These are phyloP conservation scores for Oceanodroma tethys DNA, from an alignment of 2,113 vertebrate genomes.

Conservation along the genomic window DNA sequence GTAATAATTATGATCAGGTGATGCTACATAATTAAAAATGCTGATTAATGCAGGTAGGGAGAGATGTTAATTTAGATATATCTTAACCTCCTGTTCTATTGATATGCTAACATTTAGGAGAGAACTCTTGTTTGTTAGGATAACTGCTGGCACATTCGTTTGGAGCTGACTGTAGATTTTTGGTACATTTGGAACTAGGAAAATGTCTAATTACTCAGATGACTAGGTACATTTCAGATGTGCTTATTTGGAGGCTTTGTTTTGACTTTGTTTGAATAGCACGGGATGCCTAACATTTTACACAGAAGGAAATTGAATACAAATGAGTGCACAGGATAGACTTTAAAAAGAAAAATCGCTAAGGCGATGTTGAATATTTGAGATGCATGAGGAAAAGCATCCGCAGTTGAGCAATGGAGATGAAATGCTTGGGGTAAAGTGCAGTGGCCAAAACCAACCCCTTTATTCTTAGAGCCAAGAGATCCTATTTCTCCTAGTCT, in stretches of 20 bases:
- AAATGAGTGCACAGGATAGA: not conserved
- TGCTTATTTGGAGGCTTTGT: constrained; percentile 22
- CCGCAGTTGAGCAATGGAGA: not conserved
- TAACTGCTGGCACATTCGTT: not conserved
- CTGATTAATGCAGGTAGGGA: not conserved
- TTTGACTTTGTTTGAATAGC: constrained; percentile 15
- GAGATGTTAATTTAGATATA: not conserved
- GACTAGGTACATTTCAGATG: not conserved
- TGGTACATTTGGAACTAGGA: not conserved
- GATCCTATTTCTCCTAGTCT: not conserved
- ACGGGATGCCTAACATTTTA: constrained; percentile 5
- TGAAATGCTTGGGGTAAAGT: not conserved
- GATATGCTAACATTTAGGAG: not conserved
- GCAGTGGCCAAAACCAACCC: not conserved
- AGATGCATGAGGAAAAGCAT: not conserved
- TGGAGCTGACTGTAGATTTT: not conserved
- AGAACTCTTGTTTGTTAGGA: not conserved
- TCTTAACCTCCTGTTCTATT: not conserved
- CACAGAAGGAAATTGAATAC: not conserved
- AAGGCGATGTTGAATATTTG: not conserved
- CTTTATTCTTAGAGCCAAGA: not conserved
- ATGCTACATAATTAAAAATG: not conserved
- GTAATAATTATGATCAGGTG: not conserved
- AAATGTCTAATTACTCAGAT: constrained; percentile 52
- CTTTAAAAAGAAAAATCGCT: not conserved